Evolutionary conservation across 1,140 invertebrate genomes (phyloP).

Genomic region (Laodelphax striatellus): DNA sequence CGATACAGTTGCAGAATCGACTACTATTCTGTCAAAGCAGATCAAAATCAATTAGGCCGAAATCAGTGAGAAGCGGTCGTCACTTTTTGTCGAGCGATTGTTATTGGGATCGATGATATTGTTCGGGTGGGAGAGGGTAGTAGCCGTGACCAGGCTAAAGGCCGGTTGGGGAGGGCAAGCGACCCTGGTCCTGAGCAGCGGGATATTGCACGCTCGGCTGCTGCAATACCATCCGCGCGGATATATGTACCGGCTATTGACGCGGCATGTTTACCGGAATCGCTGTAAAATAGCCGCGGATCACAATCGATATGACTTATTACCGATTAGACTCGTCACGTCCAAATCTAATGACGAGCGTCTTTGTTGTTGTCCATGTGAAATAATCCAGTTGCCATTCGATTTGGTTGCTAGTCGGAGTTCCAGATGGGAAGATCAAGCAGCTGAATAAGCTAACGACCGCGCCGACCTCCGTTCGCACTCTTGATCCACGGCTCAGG

Average conservation of each 20-base stretch:
- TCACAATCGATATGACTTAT: slow-evolving; percentile 3
- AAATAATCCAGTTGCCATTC: background rate
- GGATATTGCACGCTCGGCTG: background rate
- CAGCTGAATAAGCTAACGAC: too few relatives aligned
- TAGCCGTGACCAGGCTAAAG: background rate
- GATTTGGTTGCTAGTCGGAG: background rate
- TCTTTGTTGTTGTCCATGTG: slow-evolving; percentile 1
- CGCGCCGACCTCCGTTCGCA: too few relatives aligned
- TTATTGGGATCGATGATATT: too few relatives aligned
- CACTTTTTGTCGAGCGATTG: too few relatives aligned
- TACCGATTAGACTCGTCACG: background rate
- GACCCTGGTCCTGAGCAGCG: background rate
- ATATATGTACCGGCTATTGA: background rate
- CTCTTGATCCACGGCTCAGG: too few relatives aligned
- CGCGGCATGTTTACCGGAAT: background rate
- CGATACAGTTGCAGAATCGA: too few relatives aligned
- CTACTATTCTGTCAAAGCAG: too few relatives aligned
- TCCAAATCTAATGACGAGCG: background rate
- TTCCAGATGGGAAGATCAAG: too few relatives aligned
- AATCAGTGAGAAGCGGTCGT: too few relatives aligned
- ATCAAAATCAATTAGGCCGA: too few relatives aligned
- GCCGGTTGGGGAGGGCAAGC: background rate
- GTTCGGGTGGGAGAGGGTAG: too few relatives aligned
- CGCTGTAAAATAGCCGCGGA: background rate
- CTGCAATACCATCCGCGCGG: background rate